phyloP scores from a whole-genome alignment of 2,797 vertebrate species.

The Loriculus beryllinus region DNA sequence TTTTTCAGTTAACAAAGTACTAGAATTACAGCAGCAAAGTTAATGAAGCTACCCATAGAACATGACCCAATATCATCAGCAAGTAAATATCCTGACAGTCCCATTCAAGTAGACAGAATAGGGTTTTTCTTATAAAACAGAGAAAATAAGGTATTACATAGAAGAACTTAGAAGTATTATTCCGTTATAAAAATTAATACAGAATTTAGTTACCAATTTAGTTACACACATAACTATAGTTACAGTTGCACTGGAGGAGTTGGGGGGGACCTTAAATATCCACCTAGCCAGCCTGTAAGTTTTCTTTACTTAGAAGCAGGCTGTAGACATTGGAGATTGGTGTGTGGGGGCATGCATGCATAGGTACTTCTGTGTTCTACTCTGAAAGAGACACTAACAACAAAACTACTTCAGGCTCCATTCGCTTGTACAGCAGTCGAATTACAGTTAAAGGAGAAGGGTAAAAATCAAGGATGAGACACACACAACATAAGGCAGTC shows the following conservation, averaged over 20 bases:
- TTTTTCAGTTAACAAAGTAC: neutral
- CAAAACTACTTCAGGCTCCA: neutral
- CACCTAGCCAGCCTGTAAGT: neutral
- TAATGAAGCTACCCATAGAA: neutral
- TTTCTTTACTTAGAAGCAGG: neutral
- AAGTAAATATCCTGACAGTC: neutral
- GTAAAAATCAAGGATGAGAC: neutral
- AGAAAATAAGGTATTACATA: neutral
- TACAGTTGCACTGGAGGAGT: neutral
- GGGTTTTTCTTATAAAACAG: neutral
- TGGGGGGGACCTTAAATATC: neutral
- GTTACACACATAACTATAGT: neutral
- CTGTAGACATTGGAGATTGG: neutral
- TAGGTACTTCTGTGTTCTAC: neutral
- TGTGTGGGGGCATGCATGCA: neutral
- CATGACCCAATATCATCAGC: fast-evolving
- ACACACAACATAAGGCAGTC: neutral
- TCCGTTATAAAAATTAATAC: neutral
- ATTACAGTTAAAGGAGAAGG: neutral
- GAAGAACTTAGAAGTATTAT: neutral
- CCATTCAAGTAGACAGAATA: neutral
- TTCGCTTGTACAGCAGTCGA: neutral
- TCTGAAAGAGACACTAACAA: neutral
- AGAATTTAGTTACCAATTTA: neutral
- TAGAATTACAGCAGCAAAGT: neutral